phyloP scores from a whole-genome alignment of 2,888 invertebrate species.

The Xestia ashworthii region DNA sequence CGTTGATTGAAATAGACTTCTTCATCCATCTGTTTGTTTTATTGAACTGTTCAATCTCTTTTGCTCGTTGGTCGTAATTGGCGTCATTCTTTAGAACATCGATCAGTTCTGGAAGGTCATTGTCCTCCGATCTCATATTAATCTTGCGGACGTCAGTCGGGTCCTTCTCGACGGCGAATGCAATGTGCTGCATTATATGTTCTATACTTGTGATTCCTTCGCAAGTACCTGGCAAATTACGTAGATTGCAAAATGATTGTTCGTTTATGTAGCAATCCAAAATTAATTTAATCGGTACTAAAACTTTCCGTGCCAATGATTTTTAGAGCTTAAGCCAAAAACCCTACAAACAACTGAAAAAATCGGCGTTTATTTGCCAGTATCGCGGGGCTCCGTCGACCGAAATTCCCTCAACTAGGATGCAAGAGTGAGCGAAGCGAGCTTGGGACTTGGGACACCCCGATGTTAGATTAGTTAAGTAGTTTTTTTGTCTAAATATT shows the following conservation, averaged over 20 bases:
- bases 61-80: slow-evolving; percentile 89
- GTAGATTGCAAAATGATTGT: background rate
- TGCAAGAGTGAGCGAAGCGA: too few relatives aligned
- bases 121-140: slow-evolving; percentile 89
- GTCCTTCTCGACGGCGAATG: slow-evolving; percentile 90
- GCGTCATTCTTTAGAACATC: slow-evolving; percentile 87
- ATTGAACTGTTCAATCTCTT: slow-evolving; percentile 90
- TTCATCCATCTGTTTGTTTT: slow-evolving; percentile 94
- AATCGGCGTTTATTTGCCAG: background rate
- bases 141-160: slow-evolving; percentile 89
- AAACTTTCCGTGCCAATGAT: background rate
- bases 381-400: too few relatives aligned
- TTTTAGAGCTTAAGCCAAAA: background rate
- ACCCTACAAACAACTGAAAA: background rate
- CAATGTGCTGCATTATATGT: slow-evolving; percentile 93
- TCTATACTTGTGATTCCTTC: slow-evolving; percentile 92
- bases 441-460: too few relatives aligned
- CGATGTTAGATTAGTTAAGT: too few relatives aligned
- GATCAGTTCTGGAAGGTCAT: slow-evolving; percentile 89
- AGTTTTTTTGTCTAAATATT: background rate
- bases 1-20: slow-evolving; percentile 91
- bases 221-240: slow-evolving; percentile 82
- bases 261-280: background rate
- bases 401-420: too few relatives aligned
- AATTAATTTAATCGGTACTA: background rate